Base-by-base conservation (phyloP, 2,888 invertebrate genomes). In the Cyaniris semiargus region DNA sequence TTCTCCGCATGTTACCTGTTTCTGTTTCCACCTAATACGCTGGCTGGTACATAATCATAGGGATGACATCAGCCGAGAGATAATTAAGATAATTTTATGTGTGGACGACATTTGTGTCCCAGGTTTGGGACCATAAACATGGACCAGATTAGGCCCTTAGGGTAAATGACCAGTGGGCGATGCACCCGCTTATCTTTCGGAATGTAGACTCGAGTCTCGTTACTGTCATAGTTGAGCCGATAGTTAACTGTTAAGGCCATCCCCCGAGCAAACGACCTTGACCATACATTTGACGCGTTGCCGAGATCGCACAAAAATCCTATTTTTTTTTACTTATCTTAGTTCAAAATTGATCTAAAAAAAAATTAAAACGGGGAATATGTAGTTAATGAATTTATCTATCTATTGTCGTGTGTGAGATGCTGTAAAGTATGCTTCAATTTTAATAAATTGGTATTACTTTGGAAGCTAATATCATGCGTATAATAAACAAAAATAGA, bases 81-180 rank as follows among this genome's bases (percentile, higher is more conserved):
- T 31, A 18, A 66, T 66, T 60, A 27, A 66, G 27, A 66, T 27
- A 66, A 15, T 66, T 21, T 66, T 66, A 31, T 31, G 66, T 6
- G 66, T 27, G 27, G 27, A 66, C 5, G 3, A 60, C 27, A 27
- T 27, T 66, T 66, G 27, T 15, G 66, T 66, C 60, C 23, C 60
- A 60, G 31, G 66, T 66, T 27, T 66, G 27, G 13, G 27, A 15
- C 6, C 27, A 66, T 66, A 27, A 66, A 18, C 27, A 31, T 66
- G 66, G 58, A 13, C 23, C 60, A 13, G 13, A 60, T 60, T 23
- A 10, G 44, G 44, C 44, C 44, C 44, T 10, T 38, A 23, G 66
- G 66, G 66, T 66, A 66, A 66, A 66, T 66, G 66, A 66, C 66
- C 66, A 66, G 15, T 15, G 27, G 27, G 15, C 66, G 66, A 66